Percentiles rank a stretch among this genome's conserved stretches.
Evolutionary conservation across 2,888 invertebrate species (phyloP).

Genomic region (Synanthedon tipuliformis): DNA sequence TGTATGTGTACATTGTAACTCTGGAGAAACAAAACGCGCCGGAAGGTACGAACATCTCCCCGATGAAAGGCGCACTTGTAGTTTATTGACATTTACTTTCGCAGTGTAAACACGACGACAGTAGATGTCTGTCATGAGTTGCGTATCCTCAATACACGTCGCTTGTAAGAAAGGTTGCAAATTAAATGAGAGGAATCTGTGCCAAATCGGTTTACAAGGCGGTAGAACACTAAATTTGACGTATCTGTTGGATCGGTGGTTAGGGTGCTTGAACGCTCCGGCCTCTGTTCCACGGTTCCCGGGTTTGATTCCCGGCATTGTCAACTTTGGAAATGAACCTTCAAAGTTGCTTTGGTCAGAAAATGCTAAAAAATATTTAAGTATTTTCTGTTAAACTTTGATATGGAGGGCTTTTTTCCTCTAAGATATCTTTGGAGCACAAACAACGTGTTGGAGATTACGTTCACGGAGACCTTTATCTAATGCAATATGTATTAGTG

Average conservation of each 20-base stretch:
- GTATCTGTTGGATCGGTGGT: too few species aligned
- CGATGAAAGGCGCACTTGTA: constrained; percentile 37
- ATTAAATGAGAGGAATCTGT: too few species aligned
- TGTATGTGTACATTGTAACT: constrained; percentile 19
- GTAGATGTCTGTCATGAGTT: constrained; percentile 31
- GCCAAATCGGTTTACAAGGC: too few species aligned
- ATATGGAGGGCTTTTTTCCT: constrained; percentile 14
- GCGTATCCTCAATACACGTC: too few species aligned
- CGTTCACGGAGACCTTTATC: constrained; percentile 17
- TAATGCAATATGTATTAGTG: constrained; percentile 52
- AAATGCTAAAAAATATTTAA: neutral
- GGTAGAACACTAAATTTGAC: too few species aligned
- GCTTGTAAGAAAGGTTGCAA: too few species aligned
- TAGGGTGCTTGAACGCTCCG: too few species aligned
- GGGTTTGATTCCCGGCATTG: too few species aligned
- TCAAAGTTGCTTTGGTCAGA: too few species aligned
- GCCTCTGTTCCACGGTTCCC: too few species aligned
- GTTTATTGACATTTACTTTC: constrained; percentile 69
- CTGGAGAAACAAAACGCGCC: constrained; percentile 35
- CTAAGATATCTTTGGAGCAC: constrained; percentile 15
- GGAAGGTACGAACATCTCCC: constrained; percentile 32
- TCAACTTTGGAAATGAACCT: too few species aligned
- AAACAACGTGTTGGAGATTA: constrained; percentile 33
- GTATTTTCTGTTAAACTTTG: neutral
- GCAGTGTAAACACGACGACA: constrained; percentile 53